A percentile compares a stretch with the other conserved stretches of the same genome.
phyloP scores from a whole-genome alignment of 2,888 invertebrate genomes.

The Amiota mariae region DNA sequence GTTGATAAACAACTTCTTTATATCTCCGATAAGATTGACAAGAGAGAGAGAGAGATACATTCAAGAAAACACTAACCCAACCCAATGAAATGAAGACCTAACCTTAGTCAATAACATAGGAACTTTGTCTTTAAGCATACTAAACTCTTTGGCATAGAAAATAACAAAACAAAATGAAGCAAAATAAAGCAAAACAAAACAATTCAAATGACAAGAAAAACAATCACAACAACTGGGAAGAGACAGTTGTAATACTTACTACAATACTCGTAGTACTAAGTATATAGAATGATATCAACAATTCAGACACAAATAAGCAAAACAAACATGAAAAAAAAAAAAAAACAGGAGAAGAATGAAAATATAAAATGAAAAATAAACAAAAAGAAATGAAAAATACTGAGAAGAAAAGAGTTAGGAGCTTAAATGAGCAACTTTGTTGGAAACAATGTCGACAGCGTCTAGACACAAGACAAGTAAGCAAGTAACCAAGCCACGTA shows the following conservation, averaged over 20 bases:
- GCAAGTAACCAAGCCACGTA: slow-evolving; percentile 5
- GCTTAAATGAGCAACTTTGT: slow-evolving; percentile 66
- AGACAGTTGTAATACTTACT: background rate
- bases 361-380: slow-evolving; percentile 4
- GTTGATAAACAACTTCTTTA: no score
- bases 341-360: background rate
- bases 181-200: background rate
- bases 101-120: background rate
- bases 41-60: no score
- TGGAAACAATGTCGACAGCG: slow-evolving; percentile 70
- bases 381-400: background rate
- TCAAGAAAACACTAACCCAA: background rate
- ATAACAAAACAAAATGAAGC: background rate
- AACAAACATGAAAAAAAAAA: background rate
- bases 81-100: background rate
- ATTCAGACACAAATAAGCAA: background rate
- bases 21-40: no score
- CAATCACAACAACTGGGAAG: slow-evolving; percentile 4
- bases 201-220: slow-evolving; percentile 16
- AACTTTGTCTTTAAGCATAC: background rate
- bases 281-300: background rate
- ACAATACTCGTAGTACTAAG: no score
- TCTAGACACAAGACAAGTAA: slow-evolving; percentile 56
- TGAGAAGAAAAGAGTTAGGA: slow-evolving; percentile 48
- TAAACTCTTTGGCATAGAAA: background rate